Conservation (phyloP, 2,888 invertebrate species). For the Ectemnius cavifrons region DNA sequence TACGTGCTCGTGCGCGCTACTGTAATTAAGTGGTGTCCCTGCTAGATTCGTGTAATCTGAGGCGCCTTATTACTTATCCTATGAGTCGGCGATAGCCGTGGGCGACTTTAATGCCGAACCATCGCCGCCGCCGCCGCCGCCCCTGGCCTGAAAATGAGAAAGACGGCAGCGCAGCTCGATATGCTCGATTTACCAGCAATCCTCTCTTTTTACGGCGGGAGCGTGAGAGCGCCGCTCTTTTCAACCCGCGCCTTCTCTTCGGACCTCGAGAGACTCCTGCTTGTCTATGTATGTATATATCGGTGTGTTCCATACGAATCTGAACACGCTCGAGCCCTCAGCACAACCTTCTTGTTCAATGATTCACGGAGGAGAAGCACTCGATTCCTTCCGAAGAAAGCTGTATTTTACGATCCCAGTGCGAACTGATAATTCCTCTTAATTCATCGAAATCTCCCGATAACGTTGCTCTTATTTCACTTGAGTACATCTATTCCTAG, state of each 20-base stretch:
- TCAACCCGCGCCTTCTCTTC: slow-evolving; percentile 4
- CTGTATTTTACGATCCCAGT: no score
- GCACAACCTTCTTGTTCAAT: no score
- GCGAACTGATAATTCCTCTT: no score
- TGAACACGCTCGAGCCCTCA: no score
- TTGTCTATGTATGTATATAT: no score
- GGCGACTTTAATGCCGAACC: not conserved
- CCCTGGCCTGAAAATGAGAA: not conserved
- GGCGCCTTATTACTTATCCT: slow-evolving; percentile 6
- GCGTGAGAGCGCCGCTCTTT: not conserved
- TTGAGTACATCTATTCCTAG: no score
- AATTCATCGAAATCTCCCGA: no score
- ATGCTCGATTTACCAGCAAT: slow-evolving; percentile 5
- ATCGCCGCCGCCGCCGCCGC: not conserved
- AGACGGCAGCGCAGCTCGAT: not conserved
- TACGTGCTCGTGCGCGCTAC: not conserved
- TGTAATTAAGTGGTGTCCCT: not conserved
- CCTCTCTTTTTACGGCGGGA: no score
- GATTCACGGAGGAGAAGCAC: no score
- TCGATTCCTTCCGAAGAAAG: no score
- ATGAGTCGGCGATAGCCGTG: not conserved
- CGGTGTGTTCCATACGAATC: no score
- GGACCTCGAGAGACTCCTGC: not conserved
- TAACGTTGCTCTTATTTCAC: no score
- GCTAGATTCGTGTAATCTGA: not conserved